Base-by-base conservation (phyloP, 2,113 vertebrate genomes). In the Xiphias gladius region DNA sequence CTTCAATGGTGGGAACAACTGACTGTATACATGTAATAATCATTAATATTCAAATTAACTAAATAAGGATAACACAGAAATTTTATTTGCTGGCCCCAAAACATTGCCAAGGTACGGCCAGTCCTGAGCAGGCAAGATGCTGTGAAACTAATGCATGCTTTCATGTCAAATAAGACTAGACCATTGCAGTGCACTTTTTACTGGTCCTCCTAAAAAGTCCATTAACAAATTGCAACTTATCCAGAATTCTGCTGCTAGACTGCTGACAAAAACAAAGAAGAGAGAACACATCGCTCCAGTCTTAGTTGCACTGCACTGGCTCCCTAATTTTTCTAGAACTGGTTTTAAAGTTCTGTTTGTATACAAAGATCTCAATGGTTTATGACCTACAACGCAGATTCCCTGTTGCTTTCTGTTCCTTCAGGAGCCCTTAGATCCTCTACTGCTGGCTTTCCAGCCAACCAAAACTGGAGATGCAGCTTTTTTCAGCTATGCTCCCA, bases 331-430 rank as follows among this genome's bases (percentile, higher is more conserved):
- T 46, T 3, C 19, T 5, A 19, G 10, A 43, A 54, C 35, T 37
- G 28, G 52, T 70, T 54, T 54, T 54, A 16, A 54, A 70, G 66
- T 50, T 68, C 65, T 68, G 19, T 30, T 28, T 48, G 43, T 30
- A 68, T 22, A 30, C 26, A 22, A 32, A 68, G 65, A 16, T 68
- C 46, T 58, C 55, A 7, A 17, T 5, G 26, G 26, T 26, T 58
- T 58, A 58, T 13, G 55, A 58, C 55, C 46, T 13, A 52, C 19
- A n/a, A 32, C 66, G 26, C 54, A 7, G 19, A 69, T 50, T 69
- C 66, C 66, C 28, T 50, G 48, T 32, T 24, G 30, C 30, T 54
- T 54, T 26, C n/a, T 35, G 48, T 37, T 35, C 6, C 12, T n/a
- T 16, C 20, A 54, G 12, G 7, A 58, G 55, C 24, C 55, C 14